These are phyloP conservation scores for Mylabris sibirica DNA, from an alignment of 2,888 invertebrate genomes.

Conservation along the genomic window DNA sequence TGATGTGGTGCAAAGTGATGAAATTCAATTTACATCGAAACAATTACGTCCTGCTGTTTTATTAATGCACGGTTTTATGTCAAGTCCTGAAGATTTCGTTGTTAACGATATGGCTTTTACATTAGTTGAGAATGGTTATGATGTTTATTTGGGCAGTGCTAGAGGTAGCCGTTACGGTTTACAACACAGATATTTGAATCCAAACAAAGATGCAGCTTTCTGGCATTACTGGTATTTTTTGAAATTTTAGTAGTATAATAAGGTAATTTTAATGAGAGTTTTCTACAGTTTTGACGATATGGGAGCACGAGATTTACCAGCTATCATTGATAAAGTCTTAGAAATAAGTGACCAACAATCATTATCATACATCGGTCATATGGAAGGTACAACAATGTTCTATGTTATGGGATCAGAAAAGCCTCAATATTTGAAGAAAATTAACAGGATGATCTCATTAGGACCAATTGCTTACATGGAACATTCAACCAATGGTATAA, in stretches of 20 bases:
- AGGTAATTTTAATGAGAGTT: too few species aligned
- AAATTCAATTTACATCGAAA: not conserved
- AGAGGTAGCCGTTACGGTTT: constrained; percentile 67
- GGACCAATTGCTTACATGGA: constrained; percentile 69
- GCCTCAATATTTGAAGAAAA: constrained; percentile 69
- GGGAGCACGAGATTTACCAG: constrained; percentile 77
- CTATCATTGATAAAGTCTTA: constrained; percentile 74
- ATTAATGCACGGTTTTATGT: constrained; percentile 79
- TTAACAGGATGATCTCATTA: constrained; percentile 66
- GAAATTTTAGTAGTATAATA: not conserved
- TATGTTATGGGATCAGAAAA: constrained; percentile 67
- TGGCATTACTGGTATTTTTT: constrained; percentile 58
- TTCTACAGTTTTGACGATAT: constrained; percentile 77
- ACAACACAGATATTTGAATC: constrained; percentile 59
- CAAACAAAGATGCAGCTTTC: constrained; percentile 52
- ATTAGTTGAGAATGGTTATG: constrained; percentile 62
- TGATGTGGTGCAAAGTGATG: too few species aligned
- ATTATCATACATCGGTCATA: constrained; percentile 76
- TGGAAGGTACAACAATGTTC: constrained; percentile 69
- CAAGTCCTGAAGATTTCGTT: constrained; percentile 78
- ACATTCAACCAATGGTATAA: constrained; percentile 63
- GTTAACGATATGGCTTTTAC: constrained; percentile 58
- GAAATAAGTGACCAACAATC: constrained; percentile 64
- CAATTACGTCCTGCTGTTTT: constrained; percentile 65
- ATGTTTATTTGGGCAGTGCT: constrained; percentile 69